Evolutionary conservation across 2,888 invertebrate species (phyloP).

Genomic region (Heliconius erato): DNA sequence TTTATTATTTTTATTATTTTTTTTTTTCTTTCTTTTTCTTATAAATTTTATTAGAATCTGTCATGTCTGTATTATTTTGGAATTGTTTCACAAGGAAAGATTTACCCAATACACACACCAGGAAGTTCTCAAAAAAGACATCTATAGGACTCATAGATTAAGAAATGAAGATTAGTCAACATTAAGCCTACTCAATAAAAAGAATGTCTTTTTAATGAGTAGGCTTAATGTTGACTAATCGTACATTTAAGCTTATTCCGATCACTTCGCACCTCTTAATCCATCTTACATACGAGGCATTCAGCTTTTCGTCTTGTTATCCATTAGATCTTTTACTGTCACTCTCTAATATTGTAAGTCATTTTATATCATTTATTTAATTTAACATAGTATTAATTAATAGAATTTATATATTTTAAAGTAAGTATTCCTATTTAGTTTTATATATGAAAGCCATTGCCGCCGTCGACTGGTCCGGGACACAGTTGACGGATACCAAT

Average conservation of each 20-base stretch:
- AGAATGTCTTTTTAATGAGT: conserved; percentile 11
- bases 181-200: no score
- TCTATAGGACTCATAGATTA: no score
- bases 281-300: background rate
- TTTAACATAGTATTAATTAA: no score
- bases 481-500: no score
- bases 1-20: no score
- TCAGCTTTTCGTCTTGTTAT: background rate
- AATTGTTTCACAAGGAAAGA: background rate
- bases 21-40: no score
- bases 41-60: conserved; percentile 35
- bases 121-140: no score
- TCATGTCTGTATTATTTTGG: conserved; percentile 22
- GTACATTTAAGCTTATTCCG: background rate
- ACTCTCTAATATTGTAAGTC: background rate
- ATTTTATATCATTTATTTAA: no score
- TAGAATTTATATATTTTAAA: no score
- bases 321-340: background rate
- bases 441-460: no score
- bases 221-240: conserved; percentile 11
- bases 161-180: background rate
- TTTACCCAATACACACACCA: background rate
- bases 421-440: no score
- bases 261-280: background rate
- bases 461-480: no score